Evolutionary conservation across 2,113 vertebrate genomes (phyloP).

Genomic region (Rissa tridactyla): DNA sequence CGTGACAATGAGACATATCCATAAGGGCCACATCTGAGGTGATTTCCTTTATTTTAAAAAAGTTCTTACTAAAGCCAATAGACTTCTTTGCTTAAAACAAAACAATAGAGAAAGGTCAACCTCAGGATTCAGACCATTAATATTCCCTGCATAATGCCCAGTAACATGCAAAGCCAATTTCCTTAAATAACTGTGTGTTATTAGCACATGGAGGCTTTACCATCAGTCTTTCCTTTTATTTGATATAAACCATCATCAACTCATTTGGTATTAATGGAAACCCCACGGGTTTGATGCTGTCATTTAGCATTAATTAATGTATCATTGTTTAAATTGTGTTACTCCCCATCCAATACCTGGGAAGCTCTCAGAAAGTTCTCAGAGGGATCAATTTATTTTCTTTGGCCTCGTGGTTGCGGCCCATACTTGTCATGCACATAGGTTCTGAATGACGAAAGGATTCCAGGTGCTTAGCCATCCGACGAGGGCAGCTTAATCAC

Average conservation of each 20-base stretch:
- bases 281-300: not conserved
- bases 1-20: not conserved
- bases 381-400: not conserved
- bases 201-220: not conserved
- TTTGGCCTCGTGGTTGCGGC: not conserved
- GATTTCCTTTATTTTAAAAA: conserved; percentile 3
- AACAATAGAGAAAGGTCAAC: not conserved
- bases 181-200: not conserved
- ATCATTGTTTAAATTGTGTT: not conserved
- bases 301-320: conserved; percentile 6
- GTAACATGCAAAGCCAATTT: not conserved
- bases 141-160: not conserved
- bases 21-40: not conserved
- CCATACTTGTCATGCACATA: not conserved
- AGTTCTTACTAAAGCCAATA: not conserved
- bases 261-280: conserved; percentile 1
- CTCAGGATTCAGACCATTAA: not conserved
- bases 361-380: not conserved
- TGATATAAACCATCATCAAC: not conserved
- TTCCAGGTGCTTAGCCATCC: conserved; percentile 2
- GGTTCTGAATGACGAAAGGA: not conserved
- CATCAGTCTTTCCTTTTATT: not conserved
- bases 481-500: not conserved
- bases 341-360: not conserved
- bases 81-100: not conserved